phyloP scores from a whole-genome alignment of 1,140 invertebrate species.

The Heliothis virescens region DNA sequence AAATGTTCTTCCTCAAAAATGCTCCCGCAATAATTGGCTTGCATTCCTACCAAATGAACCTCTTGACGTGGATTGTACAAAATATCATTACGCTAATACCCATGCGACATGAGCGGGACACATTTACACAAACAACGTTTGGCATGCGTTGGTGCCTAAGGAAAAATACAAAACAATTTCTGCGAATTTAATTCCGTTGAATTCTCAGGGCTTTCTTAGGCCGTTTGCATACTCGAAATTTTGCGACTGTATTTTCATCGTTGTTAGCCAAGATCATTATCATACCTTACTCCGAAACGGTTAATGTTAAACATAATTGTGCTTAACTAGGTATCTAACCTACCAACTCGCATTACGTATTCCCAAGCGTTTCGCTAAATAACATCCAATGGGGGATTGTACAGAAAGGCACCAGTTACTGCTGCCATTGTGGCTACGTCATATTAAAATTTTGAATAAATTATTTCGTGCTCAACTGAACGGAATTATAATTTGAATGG shows the following conservation, averaged over 20 bases:
- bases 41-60: constrained; percentile 3
- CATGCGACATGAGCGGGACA: constrained; percentile 12
- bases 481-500: constrained; percentile 46
- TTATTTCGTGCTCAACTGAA: constrained; percentile 45
- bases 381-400: constrained; percentile 43
- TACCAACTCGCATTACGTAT: constrained; percentile 30
- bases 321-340: constrained; percentile 33
- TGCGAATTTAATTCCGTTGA: constrained; percentile 34
- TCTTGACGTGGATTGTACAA: constrained; percentile 2
- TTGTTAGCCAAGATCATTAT: constrained; percentile 25
- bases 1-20: neutral
- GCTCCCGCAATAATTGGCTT: neutral
- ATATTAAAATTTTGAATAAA: constrained; percentile 52
- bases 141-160: constrained; percentile 9
- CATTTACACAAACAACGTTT: constrained; percentile 7
- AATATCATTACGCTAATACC: neutral
- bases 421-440: constrained; percentile 37
- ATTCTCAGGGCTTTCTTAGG: constrained; percentile 19
- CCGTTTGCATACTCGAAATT: constrained; percentile 42
- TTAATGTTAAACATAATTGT: constrained; percentile 45
- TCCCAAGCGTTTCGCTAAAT: constrained; percentile 35
- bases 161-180: constrained; percentile 38
- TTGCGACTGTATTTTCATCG: constrained; percentile 36
- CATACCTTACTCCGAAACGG: constrained; percentile 41
- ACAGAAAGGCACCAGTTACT: constrained; percentile 35